Conservation (phyloP, 2,113 vertebrate genomes). For the Cyprinodon brontotheroides region DNA sequence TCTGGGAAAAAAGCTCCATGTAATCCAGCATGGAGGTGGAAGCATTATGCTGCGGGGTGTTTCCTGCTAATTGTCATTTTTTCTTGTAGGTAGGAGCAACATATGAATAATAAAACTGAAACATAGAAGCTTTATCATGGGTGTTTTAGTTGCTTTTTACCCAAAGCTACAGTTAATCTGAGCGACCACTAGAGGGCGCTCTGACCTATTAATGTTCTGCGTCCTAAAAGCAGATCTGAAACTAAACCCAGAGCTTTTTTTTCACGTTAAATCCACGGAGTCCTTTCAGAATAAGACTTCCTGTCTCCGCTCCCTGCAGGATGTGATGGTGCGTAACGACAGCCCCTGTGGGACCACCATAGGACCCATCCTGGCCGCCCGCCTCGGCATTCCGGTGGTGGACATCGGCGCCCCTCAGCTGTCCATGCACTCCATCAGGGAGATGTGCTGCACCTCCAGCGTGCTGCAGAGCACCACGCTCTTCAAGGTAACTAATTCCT, state of each 20-base stretch:
- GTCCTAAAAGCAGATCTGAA: too few relatives aligned
- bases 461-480: constrained; percentile 91
- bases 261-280: not conserved
- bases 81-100: too few relatives aligned
- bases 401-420: constrained; percentile 93
- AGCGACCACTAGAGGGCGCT: not conserved
- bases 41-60: too few relatives aligned
- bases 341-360: constrained; percentile 92
- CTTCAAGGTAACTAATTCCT: constrained; percentile 85
- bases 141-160: too few relatives aligned
- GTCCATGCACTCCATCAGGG: constrained; percentile 98
- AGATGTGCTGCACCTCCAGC: constrained; percentile 95
- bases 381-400: constrained; percentile 88
- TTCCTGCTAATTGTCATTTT: too few relatives aligned
- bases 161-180: not conserved
- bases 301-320: constrained; percentile 72
- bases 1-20: too few relatives aligned
- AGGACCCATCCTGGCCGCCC: constrained; percentile 91
- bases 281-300: constrained; percentile 3
- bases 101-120: too few relatives aligned
- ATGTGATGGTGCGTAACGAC: constrained; percentile 97
- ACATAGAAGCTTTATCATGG: too few relatives aligned
- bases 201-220: too few relatives aligned
- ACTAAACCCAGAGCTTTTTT: too few relatives aligned
- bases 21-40: too few relatives aligned